Conservation (phyloP, 2,888 invertebrate genomes). For the Leucania comma region DNA sequence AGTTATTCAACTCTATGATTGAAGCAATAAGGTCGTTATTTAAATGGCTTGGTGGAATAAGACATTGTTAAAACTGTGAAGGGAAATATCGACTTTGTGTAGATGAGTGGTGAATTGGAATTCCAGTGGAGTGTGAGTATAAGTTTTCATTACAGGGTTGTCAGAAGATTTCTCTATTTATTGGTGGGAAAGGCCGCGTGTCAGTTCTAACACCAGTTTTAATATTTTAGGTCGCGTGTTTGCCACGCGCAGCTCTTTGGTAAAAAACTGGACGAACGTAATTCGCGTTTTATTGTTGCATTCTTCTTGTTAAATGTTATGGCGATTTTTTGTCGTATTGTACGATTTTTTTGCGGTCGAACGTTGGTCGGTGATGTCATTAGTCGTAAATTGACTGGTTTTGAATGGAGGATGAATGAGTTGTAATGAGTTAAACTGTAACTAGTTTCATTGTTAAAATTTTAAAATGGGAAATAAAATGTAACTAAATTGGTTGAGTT, state of each 20-base stretch:
- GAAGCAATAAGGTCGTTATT: conserved; percentile 54
- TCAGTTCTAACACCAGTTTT: conserved; percentile 90
- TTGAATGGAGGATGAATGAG: conserved; percentile 63
- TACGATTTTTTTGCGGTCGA: conserved; percentile 79
- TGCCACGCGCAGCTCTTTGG: conserved; percentile 86
- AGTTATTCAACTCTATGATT: conserved; percentile 62
- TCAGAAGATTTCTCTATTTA: conserved; percentile 86
- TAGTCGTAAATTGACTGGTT: conserved; percentile 82
- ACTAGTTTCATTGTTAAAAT: conserved; percentile 46
- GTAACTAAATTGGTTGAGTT: neutral
- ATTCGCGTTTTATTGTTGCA: conserved; percentile 89
- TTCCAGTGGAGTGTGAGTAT: conserved; percentile 43
- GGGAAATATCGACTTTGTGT: conserved; percentile 50
- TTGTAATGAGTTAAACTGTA: conserved; percentile 60
- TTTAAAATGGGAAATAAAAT: conserved; percentile 22
- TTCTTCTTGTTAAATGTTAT: conserved; percentile 88
- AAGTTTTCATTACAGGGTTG: conserved; percentile 78
- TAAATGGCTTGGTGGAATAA: conserved; percentile 8
- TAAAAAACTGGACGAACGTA: conserved; percentile 88
- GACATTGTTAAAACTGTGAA: conserved; percentile 1
- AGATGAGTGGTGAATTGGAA: conserved; percentile 44
- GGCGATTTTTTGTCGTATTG: conserved; percentile 63
- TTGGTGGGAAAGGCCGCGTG: conserved; percentile 90
- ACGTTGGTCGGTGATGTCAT: conserved; percentile 75
- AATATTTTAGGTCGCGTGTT: conserved; percentile 88